phyloP scores from a whole-genome alignment of 2,797 vertebrate species.

The Microchirus variegatus region DNA sequence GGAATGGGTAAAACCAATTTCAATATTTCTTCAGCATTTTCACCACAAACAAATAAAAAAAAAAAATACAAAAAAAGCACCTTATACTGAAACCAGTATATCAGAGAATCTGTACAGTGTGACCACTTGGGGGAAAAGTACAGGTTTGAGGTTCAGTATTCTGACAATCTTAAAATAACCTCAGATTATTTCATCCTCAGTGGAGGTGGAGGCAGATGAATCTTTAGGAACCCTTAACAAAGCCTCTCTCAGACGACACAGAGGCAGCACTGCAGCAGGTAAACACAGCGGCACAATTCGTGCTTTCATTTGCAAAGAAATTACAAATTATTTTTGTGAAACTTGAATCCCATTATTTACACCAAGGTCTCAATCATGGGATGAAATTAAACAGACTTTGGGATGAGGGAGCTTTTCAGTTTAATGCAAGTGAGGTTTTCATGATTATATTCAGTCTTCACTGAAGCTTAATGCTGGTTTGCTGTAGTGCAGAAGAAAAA shows the following conservation, averaged over 20 bases:
- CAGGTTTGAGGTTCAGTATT: slow-evolving; percentile 64
- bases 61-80: no score
- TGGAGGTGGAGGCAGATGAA: slow-evolving; percentile 37
- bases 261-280: slow-evolving; percentile 30
- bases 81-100: slow-evolving; percentile 44
- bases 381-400: slow-evolving; percentile 31
- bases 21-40: no score
- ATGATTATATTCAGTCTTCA: slow-evolving; percentile 18
- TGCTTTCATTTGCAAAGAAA: slow-evolving; percentile 31
- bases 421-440: slow-evolving; percentile 5
- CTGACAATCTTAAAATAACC: slow-evolving; percentile 58
- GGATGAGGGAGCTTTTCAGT: no score
- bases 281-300: slow-evolving; percentile 31
- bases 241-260: neutral
- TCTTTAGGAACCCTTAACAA: slow-evolving; percentile 39
- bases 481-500: neutral
- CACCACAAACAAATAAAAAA: no score
- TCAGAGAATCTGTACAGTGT: slow-evolving; percentile 25
- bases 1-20: no score
- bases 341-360: slow-evolving; percentile 30
- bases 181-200: slow-evolving; percentile 44
- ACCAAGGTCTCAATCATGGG: slow-evolving; percentile 17
- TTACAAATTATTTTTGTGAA: slow-evolving; percentile 42
- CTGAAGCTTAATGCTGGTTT: neutral
- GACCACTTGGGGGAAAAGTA: slow-evolving; percentile 56